Percentiles rank a stretch among this genome's conserved stretches.
phyloP scores from a whole-genome alignment of 2,888 invertebrate species.

The Reticulitermes lucifugus region DNA sequence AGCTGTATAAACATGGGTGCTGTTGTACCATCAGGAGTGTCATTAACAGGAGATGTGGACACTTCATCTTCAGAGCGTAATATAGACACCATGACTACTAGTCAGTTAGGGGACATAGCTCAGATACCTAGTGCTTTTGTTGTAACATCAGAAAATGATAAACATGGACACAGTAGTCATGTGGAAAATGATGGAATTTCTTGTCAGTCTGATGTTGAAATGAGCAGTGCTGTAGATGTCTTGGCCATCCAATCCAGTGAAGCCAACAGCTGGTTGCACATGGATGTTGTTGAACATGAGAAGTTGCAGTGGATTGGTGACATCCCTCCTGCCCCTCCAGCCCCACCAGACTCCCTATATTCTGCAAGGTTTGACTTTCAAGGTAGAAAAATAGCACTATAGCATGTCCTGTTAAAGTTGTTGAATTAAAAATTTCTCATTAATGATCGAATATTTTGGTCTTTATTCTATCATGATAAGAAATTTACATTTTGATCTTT shows the following conservation, averaged over 20 bases:
- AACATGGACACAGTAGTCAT: neutral
- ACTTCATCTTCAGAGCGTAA: too few relatives aligned
- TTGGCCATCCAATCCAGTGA: constrained; percentile 59
- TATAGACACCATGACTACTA: too few relatives aligned
- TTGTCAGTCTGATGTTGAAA: neutral
- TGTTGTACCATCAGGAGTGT: neutral
- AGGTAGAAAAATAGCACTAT: constrained; percentile 61
- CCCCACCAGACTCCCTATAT: constrained; percentile 70
- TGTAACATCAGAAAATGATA: neutral
- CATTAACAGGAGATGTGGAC: neutral
- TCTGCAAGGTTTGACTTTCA: constrained; percentile 88
- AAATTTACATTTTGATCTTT: too few relatives aligned
- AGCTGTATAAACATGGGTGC: constrained; percentile 8
- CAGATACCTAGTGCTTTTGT: neutral
- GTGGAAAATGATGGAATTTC: neutral
- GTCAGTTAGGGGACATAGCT: neutral
- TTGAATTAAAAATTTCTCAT: too few relatives aligned
- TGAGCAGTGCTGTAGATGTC: neutral
- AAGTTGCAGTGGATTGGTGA: constrained; percentile 92
- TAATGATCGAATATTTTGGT: too few relatives aligned
- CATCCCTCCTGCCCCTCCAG: constrained; percentile 65
- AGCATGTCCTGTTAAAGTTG: too few relatives aligned
- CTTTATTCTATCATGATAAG: too few relatives aligned
- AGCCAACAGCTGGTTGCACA: constrained; percentile 83
- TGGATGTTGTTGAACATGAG: constrained; percentile 86